Percentiles rank a stretch among this genome's conserved stretches.
Conservation (phyloP, 30 jellyfish, hydroid and myxozoan genomes). For the Hydractinia echinata region DNA sequence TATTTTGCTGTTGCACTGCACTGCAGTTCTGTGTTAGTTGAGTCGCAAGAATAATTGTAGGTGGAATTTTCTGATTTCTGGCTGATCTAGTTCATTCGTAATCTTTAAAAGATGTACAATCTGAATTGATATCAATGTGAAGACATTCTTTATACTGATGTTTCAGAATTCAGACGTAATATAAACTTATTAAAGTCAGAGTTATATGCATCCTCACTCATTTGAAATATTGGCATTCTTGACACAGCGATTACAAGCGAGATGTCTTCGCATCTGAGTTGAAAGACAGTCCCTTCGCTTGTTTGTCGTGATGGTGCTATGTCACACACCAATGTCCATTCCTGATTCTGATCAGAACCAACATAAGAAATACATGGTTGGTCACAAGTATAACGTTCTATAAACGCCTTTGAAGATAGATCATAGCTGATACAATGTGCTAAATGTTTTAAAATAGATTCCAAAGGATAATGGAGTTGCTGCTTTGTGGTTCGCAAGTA, state of each 20-base stretch:
- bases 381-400: slow-evolving; percentile 69
- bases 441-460: slow-evolving; percentile 80
- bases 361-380: slow-evolving; percentile 82
- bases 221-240: slow-evolving; percentile 65
- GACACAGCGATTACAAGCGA: slow-evolving; percentile 76
- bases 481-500: slow-evolving; percentile 93
- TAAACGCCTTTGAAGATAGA: slow-evolving; percentile 89
- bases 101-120: no score
- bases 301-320: slow-evolving; percentile 69
- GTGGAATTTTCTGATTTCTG: no score
- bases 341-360: slow-evolving; percentile 63
- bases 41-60: no score
- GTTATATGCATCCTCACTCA: slow-evolving; percentile 68
- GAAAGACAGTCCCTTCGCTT: slow-evolving; percentile 78
- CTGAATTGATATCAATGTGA: no score
- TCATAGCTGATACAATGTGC: slow-evolving; percentile 90
- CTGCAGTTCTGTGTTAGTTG: no score
- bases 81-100: no score
- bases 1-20: no score
- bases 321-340: slow-evolving; percentile 77
- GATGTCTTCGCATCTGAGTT: slow-evolving; percentile 57
- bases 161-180: slow-evolving; percentile 88
- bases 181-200: slow-evolving; percentile 68
- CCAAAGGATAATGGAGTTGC: slow-evolving; percentile 91
- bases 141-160: slow-evolving; percentile 57